Conservation (phyloP, 1,140 invertebrate species). For the fruit fly (Drosophila melanogaster) region DNA sequence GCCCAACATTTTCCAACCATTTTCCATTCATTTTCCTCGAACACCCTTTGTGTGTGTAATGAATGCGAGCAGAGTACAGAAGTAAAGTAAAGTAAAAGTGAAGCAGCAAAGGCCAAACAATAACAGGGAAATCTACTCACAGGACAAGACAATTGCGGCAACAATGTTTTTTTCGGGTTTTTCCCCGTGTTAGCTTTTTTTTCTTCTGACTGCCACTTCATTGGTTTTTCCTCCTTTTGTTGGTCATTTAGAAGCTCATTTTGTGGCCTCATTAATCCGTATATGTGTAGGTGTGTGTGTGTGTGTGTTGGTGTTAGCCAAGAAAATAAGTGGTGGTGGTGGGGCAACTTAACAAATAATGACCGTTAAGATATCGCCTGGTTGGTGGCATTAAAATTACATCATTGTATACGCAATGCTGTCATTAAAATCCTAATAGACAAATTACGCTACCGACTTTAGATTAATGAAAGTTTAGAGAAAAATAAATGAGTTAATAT, state of each 20-base stretch:
- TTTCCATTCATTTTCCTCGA: neutral
- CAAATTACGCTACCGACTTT: neutral
- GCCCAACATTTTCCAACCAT: neutral
- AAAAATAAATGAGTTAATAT: neutral
- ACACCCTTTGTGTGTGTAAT: conserved; percentile 28
- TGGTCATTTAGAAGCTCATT: conserved; percentile 53
- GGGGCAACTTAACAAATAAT: conserved; percentile 36
- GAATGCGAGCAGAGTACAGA: conserved; percentile 34
- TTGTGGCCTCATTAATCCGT: conserved; percentile 51
- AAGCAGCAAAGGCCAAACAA: conserved; percentile 40
- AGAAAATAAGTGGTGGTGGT: neutral
- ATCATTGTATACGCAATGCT: conserved; percentile 38
- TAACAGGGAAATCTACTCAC: conserved; percentile 40
- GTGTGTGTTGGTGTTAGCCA: neutral
- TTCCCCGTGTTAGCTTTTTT: neutral
- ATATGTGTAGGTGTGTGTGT: neutral
- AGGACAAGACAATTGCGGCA: conserved; percentile 50
- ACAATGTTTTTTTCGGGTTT: conserved; percentile 42
- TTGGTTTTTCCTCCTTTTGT: conserved; percentile 24
- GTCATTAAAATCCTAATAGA: conserved; percentile 24
- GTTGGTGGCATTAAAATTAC: conserved; percentile 36
- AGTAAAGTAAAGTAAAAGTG: conserved; percentile 34
- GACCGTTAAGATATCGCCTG: conserved; percentile 19
- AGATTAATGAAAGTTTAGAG: neutral
- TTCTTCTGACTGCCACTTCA: conserved; percentile 1